Base-by-base conservation (phyloP, 92 coral and sea anemone species). In the Porites cylindrica region DNA sequence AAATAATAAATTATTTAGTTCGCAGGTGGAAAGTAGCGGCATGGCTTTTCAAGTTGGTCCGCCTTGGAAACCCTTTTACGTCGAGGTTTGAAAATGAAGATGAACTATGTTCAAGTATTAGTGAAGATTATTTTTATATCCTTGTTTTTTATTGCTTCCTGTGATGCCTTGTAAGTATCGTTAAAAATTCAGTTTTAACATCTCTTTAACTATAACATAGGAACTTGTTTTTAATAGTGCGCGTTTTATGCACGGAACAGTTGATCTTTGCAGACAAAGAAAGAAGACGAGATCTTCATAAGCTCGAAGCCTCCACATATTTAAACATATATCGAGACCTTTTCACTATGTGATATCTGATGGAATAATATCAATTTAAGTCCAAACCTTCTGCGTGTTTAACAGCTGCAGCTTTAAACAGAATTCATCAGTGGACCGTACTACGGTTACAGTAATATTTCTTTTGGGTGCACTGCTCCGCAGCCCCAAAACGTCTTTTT, bases 21-120 rank as follows among this genome's bases (percentile, higher is more conserved):
- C 58, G 66, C 85, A 81, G 85, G 85, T 81, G 85, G 14, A 51
- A 6, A 26, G 23, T 61, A 79, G 18, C 17, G 54, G 38, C 58
- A 4, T 50, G 73, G 4, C 0, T 17, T 52, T 8, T 53, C 26
- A 10, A 67, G 32, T 8, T 7, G 14, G 72, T 19, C 9, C 76
- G 76, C 66, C 19, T 38, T 23, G 26, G 75, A 51, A 38, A 61
- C 29, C 53, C 54, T 10, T 47, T 8, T 17, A 29, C 32, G n/a
- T 52, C 62, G 7, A 67, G 52, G 66, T 18, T 20, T 38, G 16
- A 81, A 67, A 24, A 81, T 81, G 85, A 24, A 24, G 7, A 81
- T 67, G 77, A 24, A 52, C 52, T 10, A 18, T 72, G 6, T 43
- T 65, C 83, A 79, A 70, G n/a, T 67, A 32, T 12, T 53, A 68